Conservation (phyloP, 2,888 invertebrate genomes). For the Drepanosiphum platanoidis region DNA sequence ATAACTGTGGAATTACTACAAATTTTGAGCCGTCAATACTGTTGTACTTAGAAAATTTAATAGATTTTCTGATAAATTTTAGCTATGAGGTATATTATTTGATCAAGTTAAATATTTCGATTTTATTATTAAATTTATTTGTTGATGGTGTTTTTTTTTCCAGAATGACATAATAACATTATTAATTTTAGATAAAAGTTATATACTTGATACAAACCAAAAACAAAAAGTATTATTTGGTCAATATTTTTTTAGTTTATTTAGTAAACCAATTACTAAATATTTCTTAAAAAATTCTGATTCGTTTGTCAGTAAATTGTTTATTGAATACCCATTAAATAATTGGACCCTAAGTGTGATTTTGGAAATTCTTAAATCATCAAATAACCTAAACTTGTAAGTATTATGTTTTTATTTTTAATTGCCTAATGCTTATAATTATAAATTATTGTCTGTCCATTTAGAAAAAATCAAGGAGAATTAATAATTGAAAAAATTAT, state of each 20-base stretch:
- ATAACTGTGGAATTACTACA: conserved; percentile 1
- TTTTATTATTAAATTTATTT: background rate
- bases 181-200: conserved; percentile 6
- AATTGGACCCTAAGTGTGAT: conserved; percentile 2
- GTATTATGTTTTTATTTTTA: background rate
- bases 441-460: background rate
- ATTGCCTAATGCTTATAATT: background rate
- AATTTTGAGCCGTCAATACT: background rate
- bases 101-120: too few relatives aligned
- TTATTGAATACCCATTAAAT: conserved; percentile 29
- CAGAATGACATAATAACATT: conserved; percentile 13
- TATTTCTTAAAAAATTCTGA: conserved; percentile 35
- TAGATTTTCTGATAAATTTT: conserved; percentile 20
- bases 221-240: background rate
- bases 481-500: conserved; percentile 31
- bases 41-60: conserved; percentile 3
- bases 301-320: background rate
- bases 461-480: conserved; percentile 1
- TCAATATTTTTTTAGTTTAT: conserved; percentile 29
- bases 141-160: background rate
- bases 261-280: conserved; percentile 30
- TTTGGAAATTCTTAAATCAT: conserved; percentile 17
- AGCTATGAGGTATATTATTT: background rate
- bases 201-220: background rate
- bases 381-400: background rate